Evolutionary conservation across 2,888 invertebrate species (phyloP), one percentile per base, ranked within the genome.

Genomic region (Onthophagus sagittarius): DNA sequence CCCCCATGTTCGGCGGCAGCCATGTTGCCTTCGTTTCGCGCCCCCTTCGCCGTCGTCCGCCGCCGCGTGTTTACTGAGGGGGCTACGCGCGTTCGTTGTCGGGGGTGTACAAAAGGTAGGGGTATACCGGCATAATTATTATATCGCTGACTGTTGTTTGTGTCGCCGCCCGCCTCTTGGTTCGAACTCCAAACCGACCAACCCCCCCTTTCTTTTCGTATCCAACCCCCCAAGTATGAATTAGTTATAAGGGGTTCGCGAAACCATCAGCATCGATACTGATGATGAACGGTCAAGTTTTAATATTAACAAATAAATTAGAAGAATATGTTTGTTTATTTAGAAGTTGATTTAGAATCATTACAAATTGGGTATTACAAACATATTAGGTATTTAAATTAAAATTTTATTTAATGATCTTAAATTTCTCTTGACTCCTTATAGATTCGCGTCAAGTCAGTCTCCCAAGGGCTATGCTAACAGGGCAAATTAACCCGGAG

Each of bases 1-100:
- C 15, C 69, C 75, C 76, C 78, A 77, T 78, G 76, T 77, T 79
- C 77, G 77, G 79, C 80, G 79, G 81, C 80, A 79, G 81, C 81
- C 81, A 81, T 81, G 79, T 81, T 81, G 80, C 77, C 78, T 76
- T 72, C 75, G 71, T 67, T 23, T 23, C 23, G 23, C 23, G 23
- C 23, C 67, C 67, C 67, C 67, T 32, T 32, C 23, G 32, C n/a
- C n/a, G n/a, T n/a, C n/a, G n/a, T n/a, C n/a, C n/a, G n/a, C n/a
- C n/a, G n/a, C 23, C 5, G 5, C 67, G 67, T 31, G 23, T 32
- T 31, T 31, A 67, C 67, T 23, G 23, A 67, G 31, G 6, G 13
- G 23, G 63, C 39, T 11, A 53, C 39, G 39, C 9, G 23, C 23
- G 23, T 23, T 23, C 23, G 23, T 23, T 3, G 23, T 23, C 23